These are phyloP conservation scores for Tetramorium bicarinatum DNA, from an alignment of 2,888 invertebrate species.

Conservation along the genomic window DNA sequence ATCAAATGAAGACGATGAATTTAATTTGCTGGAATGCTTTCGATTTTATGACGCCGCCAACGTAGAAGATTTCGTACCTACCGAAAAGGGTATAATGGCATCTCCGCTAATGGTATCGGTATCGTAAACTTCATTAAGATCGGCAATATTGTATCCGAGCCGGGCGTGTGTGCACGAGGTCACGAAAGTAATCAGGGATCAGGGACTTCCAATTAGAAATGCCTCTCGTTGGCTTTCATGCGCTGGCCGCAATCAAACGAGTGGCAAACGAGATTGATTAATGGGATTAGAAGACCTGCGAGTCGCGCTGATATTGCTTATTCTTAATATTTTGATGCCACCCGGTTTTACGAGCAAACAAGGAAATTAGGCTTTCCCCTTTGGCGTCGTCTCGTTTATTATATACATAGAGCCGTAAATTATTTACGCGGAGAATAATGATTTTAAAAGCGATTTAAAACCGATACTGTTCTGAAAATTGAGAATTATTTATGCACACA, in stretches of 20 bases:
- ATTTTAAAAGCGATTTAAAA: background rate
- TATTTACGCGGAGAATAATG: background rate
- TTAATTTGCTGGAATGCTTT: conserved; percentile 29
- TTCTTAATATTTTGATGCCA: conserved; percentile 56
- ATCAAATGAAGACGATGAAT: background rate
- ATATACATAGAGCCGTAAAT: background rate
- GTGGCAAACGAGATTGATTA: conserved; percentile 73
- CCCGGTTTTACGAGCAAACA: conserved; percentile 20
- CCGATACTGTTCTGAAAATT: background rate
- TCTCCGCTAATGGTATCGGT: conserved; percentile 54
- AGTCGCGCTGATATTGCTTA: conserved; percentile 51
- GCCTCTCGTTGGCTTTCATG: conserved; percentile 61
- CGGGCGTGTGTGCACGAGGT: conserved; percentile 46
- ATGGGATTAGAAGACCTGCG: conserved; percentile 63
- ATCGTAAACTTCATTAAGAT: conserved; percentile 73
- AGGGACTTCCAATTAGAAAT: conserved; percentile 73
- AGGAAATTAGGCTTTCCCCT: background rate
- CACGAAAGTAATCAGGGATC: conserved; percentile 73
- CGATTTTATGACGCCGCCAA: conserved; percentile 38
- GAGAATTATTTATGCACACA: conserved; percentile 33
- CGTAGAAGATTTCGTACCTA: conserved; percentile 3
- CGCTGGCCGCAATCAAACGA: conserved; percentile 61
- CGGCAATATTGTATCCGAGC: conserved; percentile 64
- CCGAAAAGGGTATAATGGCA: conserved; percentile 35
- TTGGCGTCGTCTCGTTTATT: background rate